Percentiles rank a stretch among this genome's conserved stretches.
Conservation (phyloP, 2,113 vertebrate genomes). For the Ia io region DNA sequence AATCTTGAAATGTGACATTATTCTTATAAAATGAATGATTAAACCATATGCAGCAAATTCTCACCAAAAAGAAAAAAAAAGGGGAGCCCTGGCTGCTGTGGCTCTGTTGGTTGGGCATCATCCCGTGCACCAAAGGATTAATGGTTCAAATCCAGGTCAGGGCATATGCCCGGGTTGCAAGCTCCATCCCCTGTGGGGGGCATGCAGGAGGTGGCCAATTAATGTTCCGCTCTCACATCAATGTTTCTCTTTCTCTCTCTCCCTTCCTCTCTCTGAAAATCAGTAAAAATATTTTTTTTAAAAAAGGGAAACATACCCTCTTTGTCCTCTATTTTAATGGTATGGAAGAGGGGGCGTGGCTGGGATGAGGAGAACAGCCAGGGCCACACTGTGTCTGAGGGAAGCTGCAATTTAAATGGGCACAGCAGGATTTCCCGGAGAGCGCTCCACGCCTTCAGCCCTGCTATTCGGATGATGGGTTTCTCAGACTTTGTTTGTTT, state of each 20-base stretch:
- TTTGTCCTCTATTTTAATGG: conserved; percentile 36
- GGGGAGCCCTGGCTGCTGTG: not conserved
- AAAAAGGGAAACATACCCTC: not conserved
- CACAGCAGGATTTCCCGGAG: not conserved
- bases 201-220: not conserved
- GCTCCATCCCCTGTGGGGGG: not conserved
- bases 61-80: not conserved
- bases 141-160: not conserved
- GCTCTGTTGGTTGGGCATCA: not conserved
- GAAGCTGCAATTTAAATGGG: conserved; percentile 18
- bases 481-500: not conserved
- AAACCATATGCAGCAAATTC: conserved; percentile 17
- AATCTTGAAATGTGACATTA: conserved; percentile 42
- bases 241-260: not conserved
- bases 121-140: not conserved
- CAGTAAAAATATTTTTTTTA: not conserved
- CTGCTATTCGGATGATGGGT: not conserved
- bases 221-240: not conserved
- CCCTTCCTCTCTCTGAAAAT: not conserved
- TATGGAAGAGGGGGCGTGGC: not conserved
- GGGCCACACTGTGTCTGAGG: not conserved
- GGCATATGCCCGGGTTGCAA: not conserved
- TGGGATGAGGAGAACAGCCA: not conserved
- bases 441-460: not conserved
- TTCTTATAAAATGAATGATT: conserved; percentile 62